phyloP scores from a whole-genome alignment of 2,797 vertebrate genomes.

The Gymnocypris eckloni region DNA sequence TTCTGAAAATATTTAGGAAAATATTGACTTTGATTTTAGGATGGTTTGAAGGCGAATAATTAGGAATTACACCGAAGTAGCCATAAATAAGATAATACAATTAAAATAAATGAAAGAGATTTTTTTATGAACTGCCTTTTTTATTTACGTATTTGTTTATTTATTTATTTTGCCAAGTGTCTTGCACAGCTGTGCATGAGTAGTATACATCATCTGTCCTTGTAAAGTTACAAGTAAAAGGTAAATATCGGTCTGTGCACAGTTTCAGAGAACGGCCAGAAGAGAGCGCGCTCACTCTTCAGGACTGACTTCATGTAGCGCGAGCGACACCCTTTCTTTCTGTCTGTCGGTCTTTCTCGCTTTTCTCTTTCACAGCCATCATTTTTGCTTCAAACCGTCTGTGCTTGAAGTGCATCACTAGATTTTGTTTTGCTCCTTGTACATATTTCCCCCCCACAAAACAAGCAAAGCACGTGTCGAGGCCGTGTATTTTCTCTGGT shows the following conservation, averaged over 20 bases:
- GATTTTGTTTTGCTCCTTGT: background rate
- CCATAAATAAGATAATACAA: background rate
- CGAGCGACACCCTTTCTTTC: slow-evolving; percentile 48
- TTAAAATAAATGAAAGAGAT: background rate
- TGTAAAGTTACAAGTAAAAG: background rate
- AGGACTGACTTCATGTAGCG: background rate
- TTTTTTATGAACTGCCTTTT: background rate
- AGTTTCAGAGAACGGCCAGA: slow-evolving; percentile 20
- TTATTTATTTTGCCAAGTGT: background rate
- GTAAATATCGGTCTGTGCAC: background rate
- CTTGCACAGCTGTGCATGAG: background rate
- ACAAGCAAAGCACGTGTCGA: background rate
- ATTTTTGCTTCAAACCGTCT: background rate
- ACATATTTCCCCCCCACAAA: background rate
- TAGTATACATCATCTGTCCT: background rate
- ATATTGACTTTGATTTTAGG: background rate
- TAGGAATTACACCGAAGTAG: background rate
- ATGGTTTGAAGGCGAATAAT: background rate
- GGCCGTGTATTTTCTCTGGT: background rate
- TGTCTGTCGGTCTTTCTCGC: slow-evolving; percentile 31
- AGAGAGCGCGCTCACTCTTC: slow-evolving; percentile 39
- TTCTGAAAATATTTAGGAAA: background rate
- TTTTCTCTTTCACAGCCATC: background rate
- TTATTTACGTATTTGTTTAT: background rate
- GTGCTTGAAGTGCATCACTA: background rate